Evolutionary conservation across 2,113 vertebrate genomes (phyloP), one percentile per base, ranked within the genome.

Genomic region (Passer montanus): DNA sequence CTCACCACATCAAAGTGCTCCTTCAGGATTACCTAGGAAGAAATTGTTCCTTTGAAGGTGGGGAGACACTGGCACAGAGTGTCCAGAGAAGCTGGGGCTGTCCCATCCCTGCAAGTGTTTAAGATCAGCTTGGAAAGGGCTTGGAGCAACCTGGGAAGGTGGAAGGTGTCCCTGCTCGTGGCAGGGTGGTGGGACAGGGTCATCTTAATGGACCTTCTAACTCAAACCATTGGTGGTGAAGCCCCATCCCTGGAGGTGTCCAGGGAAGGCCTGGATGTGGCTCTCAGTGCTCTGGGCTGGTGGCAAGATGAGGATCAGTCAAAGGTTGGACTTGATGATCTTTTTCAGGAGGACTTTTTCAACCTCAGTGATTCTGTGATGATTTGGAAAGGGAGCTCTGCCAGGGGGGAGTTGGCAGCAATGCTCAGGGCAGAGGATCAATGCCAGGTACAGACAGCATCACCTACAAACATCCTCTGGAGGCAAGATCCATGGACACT

Each of bases 401-500:
- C 64, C 41, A 33, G 53, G 33, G 43, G 23, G 9, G 35, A 55
- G 41, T 0, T 33, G 49, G 60, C 84, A 93, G 56, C 37, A 15
- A 68, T 0, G 16, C 68, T 74, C 31, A 8, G 64, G 21, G 13
- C 15, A 28, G 59, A 28, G 75, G 43, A 30, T 35, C 68, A 69
- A 1, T 17, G 55, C 18, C 75, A 39, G 41, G 16, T 19, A 59
- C n/a, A 16, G 66, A 53, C 0, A 6, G 30, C 33, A 43, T 47
- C 19, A 9, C 56, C 75, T 19, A 20, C 56, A 75, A 30, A 64
- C 79, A 28, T 1, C 41, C 44, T 56, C 64, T 46, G 72, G 50
- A 63, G 60, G 4, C 1, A 33, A 52, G 19, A 41, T 7, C 6
- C 22, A 24, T 7, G 13, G 41, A 9, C 2, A 2, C 19, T 11